Percentiles rank a stretch among this genome's conserved stretches.
Evolutionary conservation across 92 coral and sea anemone species (phyloP).

Genomic region (Chrysogorgia sp.): DNA sequence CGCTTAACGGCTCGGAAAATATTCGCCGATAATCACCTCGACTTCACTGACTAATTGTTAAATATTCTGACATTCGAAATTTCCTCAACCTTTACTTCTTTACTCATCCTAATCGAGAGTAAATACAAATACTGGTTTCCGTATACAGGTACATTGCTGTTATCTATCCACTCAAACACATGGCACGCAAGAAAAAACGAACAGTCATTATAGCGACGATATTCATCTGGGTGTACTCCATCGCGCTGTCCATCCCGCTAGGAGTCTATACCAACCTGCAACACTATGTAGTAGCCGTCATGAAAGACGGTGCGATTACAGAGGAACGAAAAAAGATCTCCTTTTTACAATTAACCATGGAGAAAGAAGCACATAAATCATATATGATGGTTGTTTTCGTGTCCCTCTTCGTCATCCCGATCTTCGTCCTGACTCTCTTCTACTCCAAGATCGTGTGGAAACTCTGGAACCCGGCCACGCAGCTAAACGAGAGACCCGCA

Average conservation of each 20-base stretch:
- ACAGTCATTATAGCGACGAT: conserved; percentile 50
- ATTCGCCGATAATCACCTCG: too few relatives aligned
- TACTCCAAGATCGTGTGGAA: conserved; percentile 65
- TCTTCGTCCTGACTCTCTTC: conserved; percentile 61
- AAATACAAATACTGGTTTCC: too few relatives aligned
- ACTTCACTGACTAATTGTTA: too few relatives aligned
- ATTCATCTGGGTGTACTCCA: conserved; percentile 69
- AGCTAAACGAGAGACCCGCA: conserved; percentile 33
- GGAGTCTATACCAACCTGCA: conserved; percentile 39
- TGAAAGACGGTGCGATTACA: background rate
- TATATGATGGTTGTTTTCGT: conserved; percentile 67
- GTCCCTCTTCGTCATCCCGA: conserved; percentile 73
- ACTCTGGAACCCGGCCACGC: conserved; percentile 65
- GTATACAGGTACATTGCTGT: conserved; percentile 71
- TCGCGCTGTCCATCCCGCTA: conserved; percentile 68
- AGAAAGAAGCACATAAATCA: conserved; percentile 8
- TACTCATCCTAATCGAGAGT: too few relatives aligned
- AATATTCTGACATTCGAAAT: too few relatives aligned
- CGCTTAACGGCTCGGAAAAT: too few relatives aligned
- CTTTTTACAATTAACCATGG: conserved; percentile 22
- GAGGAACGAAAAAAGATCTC: conserved; percentile 68
- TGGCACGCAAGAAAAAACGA: conserved; percentile 57
- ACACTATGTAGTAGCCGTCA: conserved; percentile 23
- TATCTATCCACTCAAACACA: conserved; percentile 68
- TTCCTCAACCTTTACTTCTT: too few relatives aligned